Evolutionary conservation across 2,888 invertebrate genomes (phyloP), one percentile per base, ranked within the genome.

Genomic region (Torymus tubicola): DNA sequence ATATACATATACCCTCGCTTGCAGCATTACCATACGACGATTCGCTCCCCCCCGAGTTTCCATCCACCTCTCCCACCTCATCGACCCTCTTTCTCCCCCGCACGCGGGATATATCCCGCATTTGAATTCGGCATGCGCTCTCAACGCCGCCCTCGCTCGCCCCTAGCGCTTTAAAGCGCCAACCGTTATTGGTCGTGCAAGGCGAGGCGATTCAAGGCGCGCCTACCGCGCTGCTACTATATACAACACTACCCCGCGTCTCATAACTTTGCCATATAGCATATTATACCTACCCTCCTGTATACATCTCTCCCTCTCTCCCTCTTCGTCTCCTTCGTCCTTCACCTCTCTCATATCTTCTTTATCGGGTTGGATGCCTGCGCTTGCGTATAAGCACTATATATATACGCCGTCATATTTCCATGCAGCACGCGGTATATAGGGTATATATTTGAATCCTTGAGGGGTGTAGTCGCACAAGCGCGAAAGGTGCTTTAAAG

Each of bases 391-490:
- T 21, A 2, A 21, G 21, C 21, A 21, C 21, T 21, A n/a, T n/a
- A n/a, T n/a, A n/a, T n/a, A n/a, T n/a, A 52, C 85, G 87, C 88
- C 87, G 88, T 89, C 88, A 89, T 89, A 88, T 89, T 89, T 88
- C 87, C 88, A 88, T 89, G 87, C 84, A 83, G 50, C 3, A 42
- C 58, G 42, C 63, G 0, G 52, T 55, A n/a, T 24, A 42, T 50
- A 84, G 80, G 77, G 68, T 21, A 21, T 21, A 85, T 85, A 88
- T 90, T 87, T 88, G 86, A 88, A 90, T 90, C 87, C 86, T 86
- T 53, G 67, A 50, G 31, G 42, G 31, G 72, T 57, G 58, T 18
- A 18, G n/a, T 63, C 65, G 70, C 64, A 68, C 80, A 60, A 21
- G 75, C 21, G 50, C 69, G 86, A 87, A 87, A 87, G 87, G 87